Percentiles rank a stretch among this genome's conserved stretches.
phyloP scores from a whole-genome alignment of 2,113 vertebrate genomes.

The cat (Felis catus) region F.catus_Fca126_mat1.0 CM031428.1:3696001-3696500 shows the following conservation, averaged over 20 bases:
- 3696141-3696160: background rate
- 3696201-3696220: background rate
- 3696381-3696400: background rate
- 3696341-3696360: background rate
- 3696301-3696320: background rate
- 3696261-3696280: background rate
- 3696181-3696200: background rate
- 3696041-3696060: background rate
- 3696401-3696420: background rate
- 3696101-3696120: background rate
- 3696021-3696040: conserved; percentile 6
- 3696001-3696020: background rate
- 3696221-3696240: background rate
- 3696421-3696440: background rate
- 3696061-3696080: background rate
- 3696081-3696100: background rate
- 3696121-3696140: conserved; percentile 47
- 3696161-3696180: background rate
- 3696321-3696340: background rate
- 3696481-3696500: conserved; percentile 15
- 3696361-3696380: conserved; percentile 13
- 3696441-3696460: background rate
- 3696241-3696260: background rate
- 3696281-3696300: background rate
- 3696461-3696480: background rate